Base-by-base conservation (phyloP, 92 coral and sea anemone genomes). In the Ricordea florida region DNA sequence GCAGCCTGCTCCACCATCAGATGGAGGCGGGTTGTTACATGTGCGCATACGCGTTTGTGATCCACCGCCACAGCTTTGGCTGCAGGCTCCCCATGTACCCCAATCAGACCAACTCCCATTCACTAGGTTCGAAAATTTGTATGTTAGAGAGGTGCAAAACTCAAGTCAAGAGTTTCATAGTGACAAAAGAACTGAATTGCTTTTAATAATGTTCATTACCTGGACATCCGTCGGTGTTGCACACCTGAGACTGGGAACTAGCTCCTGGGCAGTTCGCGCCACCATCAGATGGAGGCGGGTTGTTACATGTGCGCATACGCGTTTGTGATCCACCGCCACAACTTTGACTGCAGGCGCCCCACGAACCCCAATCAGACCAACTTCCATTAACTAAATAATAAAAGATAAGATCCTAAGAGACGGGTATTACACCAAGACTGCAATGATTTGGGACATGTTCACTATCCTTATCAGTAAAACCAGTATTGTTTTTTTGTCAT, bases 11-110 rank as follows among this genome's bases (percentile, higher is more conserved):
- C 89, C 84, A 31, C 89, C 89, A 18, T 33, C 45, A 23, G 69
- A 46, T 21, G 89, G 89, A 10, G 66, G 49, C 0, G 89, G 89
- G 37, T 51, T 69, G 42, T 65, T 76, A 58, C 89, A 84, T 3
- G 66, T 76, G 20, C 89, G 84, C 40, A 36, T 63, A 72, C 88
- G 82, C 58, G 53, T 61, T 53, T 82, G 82, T 13, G 41, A 32
- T 13, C 89, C 89, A 43, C 79, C 65, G 4, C 76, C 85, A 62
- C 89, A 84, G 2, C 84, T 57, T 15, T 3, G 15, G 25, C 57
- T 72, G 20, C 79, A 72, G 57, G 43, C n/a, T 1, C 46, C 33
- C 79, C 79, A 72, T 26, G 69, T 9, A 5, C 34, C 44, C 79
- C 79, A 72, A 10, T 6, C 7, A 9, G 79, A 72, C 79, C 79